These are phyloP conservation scores for Panulirus ornatus DNA, from an alignment of 1,140 invertebrate species.

Conservation along the genomic window DNA sequence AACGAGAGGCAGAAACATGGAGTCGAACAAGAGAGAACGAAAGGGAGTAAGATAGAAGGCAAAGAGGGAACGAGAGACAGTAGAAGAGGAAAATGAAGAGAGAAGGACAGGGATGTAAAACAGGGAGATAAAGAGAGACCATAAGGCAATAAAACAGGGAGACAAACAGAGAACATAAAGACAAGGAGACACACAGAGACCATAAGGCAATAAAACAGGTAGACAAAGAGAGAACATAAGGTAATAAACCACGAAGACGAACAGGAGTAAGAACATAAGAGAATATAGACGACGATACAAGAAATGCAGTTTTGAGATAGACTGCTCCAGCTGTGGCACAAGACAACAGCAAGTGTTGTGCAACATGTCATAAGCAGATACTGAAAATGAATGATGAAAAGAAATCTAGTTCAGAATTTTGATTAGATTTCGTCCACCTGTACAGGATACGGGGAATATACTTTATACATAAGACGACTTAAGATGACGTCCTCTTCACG, in stretches of 20 bases:
- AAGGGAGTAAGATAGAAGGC: not conserved
- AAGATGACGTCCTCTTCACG: no score
- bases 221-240: not conserved
- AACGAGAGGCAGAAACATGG: not conserved
- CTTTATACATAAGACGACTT: no score
- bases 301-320: no score
- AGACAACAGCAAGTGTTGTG: no score
- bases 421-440: no score
- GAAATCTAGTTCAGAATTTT: no score
- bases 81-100: not conserved
- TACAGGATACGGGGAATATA: no score
- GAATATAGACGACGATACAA: not conserved
- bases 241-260: not conserved
- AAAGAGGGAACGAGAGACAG: conserved; percentile 25
- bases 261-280: not conserved
- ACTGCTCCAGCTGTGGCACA: no score
- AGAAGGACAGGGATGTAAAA: not conserved
- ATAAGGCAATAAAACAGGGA: not conserved
- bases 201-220: not conserved
- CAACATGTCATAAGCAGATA: no score
- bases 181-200: not conserved
- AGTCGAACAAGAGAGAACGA: not conserved
- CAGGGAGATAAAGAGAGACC: not conserved
- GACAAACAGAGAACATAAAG: not conserved
- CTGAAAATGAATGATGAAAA: no score